A percentile compares a stretch with the other conserved stretches of the same genome.
Evolutionary conservation across 2,797 vertebrate species (phyloP).

Genomic region (Myripristis murdjan): DNA sequence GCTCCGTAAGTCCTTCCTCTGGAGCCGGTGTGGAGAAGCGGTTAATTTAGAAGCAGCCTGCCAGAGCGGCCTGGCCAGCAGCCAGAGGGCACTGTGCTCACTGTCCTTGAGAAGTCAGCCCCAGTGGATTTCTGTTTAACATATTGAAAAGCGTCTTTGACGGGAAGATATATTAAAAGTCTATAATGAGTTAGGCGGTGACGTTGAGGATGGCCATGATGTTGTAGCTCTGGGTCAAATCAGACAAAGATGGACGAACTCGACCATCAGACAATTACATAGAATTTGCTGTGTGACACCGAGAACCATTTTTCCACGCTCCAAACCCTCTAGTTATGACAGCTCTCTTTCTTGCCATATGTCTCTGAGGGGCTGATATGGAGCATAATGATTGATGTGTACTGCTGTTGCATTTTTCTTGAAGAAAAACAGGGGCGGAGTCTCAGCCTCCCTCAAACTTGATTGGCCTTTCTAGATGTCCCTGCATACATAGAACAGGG

Average conservation of each 20-base stretch:
- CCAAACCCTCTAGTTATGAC: constrained; percentile 79
- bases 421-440: constrained; percentile 57
- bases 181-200: constrained; percentile 80
- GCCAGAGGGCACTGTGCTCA: constrained; percentile 87
- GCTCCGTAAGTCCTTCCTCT: constrained; percentile 82
- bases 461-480: constrained; percentile 54
- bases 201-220: constrained; percentile 73
- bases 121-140: constrained; percentile 85
- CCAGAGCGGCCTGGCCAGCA: constrained; percentile 85
- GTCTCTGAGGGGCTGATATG: constrained; percentile 78
- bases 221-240: constrained; percentile 83
- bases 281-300: constrained; percentile 83
- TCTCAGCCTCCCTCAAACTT: constrained; percentile 55
- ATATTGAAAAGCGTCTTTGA: constrained; percentile 86
- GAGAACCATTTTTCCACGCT: constrained; percentile 77
- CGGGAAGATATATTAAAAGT: constrained; percentile 86
- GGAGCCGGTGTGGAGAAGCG: constrained; percentile 77
- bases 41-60: constrained; percentile 90
- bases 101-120: constrained; percentile 86
- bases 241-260: constrained; percentile 83
- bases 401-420: constrained; percentile 80
- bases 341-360: constrained; percentile 78
- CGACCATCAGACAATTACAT: constrained; percentile 80
- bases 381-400: constrained; percentile 83
- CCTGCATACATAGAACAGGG: constrained; percentile 73